Percentiles rank a stretch among this genome's conserved stretches.
Evolutionary conservation across 2,113 vertebrate genomes (phyloP).

Genomic region (Anseranas semipalmata): DNA sequence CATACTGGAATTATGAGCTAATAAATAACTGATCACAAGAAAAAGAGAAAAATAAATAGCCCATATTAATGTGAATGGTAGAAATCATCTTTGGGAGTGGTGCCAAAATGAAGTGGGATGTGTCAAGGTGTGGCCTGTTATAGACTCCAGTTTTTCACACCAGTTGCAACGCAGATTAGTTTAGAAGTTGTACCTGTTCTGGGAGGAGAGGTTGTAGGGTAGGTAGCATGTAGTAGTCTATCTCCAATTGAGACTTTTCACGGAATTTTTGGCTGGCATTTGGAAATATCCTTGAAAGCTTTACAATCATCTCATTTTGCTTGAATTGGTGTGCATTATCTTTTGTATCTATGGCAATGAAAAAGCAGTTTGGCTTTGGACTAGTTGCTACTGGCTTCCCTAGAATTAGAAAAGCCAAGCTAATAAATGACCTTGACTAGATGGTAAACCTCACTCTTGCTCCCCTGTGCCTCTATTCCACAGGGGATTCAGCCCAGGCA

Average conservation of each 20-base stretch:
- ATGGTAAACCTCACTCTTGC: background rate
- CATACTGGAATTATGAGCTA: background rate
- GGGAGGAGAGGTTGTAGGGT: background rate
- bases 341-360: conserved; percentile 4
- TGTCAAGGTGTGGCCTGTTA: background rate
- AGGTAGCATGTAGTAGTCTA: background rate
- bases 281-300: background rate
- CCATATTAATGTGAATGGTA: background rate
- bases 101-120: background rate
- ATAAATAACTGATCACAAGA: background rate
- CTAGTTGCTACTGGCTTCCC: background rate
- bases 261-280: background rate
- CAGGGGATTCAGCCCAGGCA: background rate
- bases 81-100: background rate
- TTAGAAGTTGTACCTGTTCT: background rate
- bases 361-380: background rate
- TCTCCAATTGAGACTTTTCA: background rate
- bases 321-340: background rate
- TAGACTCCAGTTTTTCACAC: background rate
- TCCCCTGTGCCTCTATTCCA: background rate
- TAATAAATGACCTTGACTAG: background rate
- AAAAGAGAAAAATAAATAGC: background rate
- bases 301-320: background rate
- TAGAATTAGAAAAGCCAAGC: background rate
- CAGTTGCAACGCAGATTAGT: background rate